phyloP scores from a whole-genome alignment of 2,797 vertebrate genomes.

The Decapterus maruadsi region DNA sequence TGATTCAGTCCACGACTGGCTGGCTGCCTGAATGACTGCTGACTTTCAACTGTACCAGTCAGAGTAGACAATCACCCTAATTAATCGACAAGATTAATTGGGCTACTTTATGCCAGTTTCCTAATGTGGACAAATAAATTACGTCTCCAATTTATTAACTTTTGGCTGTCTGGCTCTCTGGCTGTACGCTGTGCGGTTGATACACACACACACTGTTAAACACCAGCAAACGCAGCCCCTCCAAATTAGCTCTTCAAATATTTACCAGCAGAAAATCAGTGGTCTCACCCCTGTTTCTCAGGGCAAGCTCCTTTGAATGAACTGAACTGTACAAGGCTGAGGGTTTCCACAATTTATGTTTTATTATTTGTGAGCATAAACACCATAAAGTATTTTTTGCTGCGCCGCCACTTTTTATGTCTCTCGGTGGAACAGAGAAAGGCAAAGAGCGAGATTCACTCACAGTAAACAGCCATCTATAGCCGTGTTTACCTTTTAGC shows the following conservation, averaged over 20 bases:
- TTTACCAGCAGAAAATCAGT: slow-evolving; percentile 85
- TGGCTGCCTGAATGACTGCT: slow-evolving; percentile 5
- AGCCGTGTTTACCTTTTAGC: slow-evolving; percentile 73
- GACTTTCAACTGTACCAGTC: slow-evolving; percentile 7
- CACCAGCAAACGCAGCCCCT: slow-evolving; percentile 78
- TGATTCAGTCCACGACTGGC: neutral
- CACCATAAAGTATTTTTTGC: slow-evolving; percentile 86
- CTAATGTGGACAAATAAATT: slow-evolving; percentile 33
- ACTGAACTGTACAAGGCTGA: slow-evolving; percentile 78
- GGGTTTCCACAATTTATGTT: slow-evolving; percentile 85
- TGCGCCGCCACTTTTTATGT: slow-evolving; percentile 76
- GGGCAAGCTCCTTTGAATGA: slow-evolving; percentile 83
- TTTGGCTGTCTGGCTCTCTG: slow-evolving; percentile 31
- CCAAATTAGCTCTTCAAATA: slow-evolving; percentile 90
- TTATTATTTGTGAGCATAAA: slow-evolving; percentile 88
- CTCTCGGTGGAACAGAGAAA: slow-evolving; percentile 74
- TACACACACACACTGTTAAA: slow-evolving; percentile 56
- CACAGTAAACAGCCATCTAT: slow-evolving; percentile 73
- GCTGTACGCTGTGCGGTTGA: slow-evolving; percentile 40
- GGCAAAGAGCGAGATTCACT: slow-evolving; percentile 81
- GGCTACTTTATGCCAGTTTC: slow-evolving; percentile 4
- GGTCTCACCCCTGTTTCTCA: slow-evolving; percentile 84
- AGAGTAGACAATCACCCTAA: slow-evolving; percentile 11
- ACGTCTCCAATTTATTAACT: slow-evolving; percentile 43
- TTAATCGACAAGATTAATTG: slow-evolving; percentile 20